Evolutionary conservation across 2,113 vertebrate genomes (phyloP).

Genomic region (Carettochelys insculpta): DNA sequence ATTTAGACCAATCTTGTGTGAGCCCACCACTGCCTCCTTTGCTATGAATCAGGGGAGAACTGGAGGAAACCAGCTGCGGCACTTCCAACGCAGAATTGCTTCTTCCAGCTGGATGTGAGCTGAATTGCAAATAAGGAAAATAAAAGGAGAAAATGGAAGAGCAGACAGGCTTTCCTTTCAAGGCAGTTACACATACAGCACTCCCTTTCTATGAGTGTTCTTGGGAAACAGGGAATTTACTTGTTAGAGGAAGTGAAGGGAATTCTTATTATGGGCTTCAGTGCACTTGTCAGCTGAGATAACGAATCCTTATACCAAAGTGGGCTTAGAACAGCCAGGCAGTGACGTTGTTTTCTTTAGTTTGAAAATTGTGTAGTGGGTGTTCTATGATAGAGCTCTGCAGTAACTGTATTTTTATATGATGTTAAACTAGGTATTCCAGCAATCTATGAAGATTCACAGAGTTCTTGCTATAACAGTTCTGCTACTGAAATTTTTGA

Average conservation of each 20-base stretch:
- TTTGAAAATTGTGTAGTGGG: not conserved
- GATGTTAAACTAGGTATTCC: conserved; percentile 47
- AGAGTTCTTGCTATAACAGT: conserved; percentile 24
- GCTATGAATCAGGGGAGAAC: conserved; percentile 22
- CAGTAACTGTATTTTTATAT: conserved; percentile 44
- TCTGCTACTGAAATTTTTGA: not conserved
- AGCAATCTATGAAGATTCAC: conserved; percentile 38
- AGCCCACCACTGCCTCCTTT: conserved; percentile 53
- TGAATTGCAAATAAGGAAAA: conserved; percentile 64
- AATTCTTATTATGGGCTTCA: conserved; percentile 63
- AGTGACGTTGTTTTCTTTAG: conserved; percentile 30
- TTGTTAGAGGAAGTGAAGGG: conserved; percentile 68
- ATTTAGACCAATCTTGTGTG: conserved; percentile 60
- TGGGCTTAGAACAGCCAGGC: conserved; percentile 45
- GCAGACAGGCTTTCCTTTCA: conserved; percentile 69
- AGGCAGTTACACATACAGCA: conserved; percentile 53
- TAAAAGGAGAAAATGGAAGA: conserved; percentile 63
- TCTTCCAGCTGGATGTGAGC: conserved; percentile 53
- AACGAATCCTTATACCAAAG: conserved; percentile 53
- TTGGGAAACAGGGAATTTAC: conserved; percentile 69
- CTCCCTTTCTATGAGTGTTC: conserved; percentile 65
- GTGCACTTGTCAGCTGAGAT: conserved; percentile 57
- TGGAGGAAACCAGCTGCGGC: conserved; percentile 67
- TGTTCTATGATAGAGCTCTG: conserved; percentile 45
- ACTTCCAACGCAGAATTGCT: conserved; percentile 57